phyloP scores from a whole-genome alignment of 2,113 vertebrate species.

The Madoqua kirkii region DNA sequence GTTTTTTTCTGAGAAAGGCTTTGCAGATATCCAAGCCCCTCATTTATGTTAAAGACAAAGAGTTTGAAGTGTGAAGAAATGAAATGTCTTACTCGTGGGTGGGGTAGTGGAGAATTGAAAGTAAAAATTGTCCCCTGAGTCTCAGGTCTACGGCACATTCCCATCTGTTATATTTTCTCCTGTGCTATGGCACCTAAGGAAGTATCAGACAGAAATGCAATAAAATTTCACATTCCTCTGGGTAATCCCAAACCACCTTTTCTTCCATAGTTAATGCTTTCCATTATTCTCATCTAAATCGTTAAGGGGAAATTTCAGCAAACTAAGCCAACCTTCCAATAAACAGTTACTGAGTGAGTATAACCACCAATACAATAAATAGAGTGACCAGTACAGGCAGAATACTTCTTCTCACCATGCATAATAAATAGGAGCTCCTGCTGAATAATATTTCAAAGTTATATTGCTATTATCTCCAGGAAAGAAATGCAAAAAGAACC shows the following conservation, averaged over 20 bases:
- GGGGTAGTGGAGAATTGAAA: too few relatives aligned
- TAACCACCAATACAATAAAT: neutral
- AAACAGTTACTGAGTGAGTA: neutral
- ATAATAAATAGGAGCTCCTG: slow-evolving; percentile 40
- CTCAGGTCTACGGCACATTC: neutral
- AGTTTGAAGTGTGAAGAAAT: neutral
- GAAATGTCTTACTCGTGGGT: neutral
- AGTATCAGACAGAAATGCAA: neutral
- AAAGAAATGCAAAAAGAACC: slow-evolving; percentile 58
- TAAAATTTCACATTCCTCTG: neutral
- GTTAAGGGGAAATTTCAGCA: neutral
- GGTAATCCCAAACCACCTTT: neutral
- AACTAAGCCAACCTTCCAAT: neutral
- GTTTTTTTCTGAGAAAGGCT: neutral
- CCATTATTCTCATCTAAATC: neutral
- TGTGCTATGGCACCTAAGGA: accelerated
- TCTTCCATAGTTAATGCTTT: neutral
- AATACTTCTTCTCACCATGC: neutral
- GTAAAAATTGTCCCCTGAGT: neutral
- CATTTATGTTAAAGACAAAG: neutral
- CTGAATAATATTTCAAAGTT: slow-evolving; percentile 43
- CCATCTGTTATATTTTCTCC: neutral
- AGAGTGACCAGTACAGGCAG: neutral
- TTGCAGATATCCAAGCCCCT: neutral
- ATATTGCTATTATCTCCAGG: slow-evolving; percentile 44